Percentiles rank a stretch among this genome's conserved stretches.
Evolutionary conservation across 2,113 vertebrate genomes (phyloP).

Genomic region (Cnemophilus loriae): DNA sequence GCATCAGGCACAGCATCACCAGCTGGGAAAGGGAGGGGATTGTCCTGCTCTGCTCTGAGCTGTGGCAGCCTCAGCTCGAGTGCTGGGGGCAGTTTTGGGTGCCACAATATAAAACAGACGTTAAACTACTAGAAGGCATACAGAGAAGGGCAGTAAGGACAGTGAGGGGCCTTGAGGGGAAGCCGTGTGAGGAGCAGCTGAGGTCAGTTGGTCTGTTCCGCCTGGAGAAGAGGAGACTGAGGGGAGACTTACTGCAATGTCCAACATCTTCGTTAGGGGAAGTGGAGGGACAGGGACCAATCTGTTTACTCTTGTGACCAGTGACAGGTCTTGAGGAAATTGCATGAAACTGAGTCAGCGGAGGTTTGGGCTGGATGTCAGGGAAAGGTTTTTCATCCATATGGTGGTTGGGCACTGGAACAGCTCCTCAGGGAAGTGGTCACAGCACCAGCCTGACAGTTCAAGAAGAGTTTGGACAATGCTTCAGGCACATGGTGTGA

Average conservation of each 20-base stretch:
- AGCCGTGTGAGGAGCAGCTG: accelerated
- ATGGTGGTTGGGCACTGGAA: accelerated
- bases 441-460: neutral
- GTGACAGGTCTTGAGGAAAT: neutral
- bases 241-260: neutral
- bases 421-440: neutral
- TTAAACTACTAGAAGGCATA: neutral
- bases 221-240: neutral
- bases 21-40: accelerated
- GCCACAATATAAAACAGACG: accelerated
- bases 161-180: neutral
- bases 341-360: too few relatives aligned
- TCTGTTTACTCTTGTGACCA: neutral
- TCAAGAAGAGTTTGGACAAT: neutral
- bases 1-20: neutral
- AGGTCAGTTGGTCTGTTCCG: neutral
- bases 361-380: neutral
- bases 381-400: neutral
- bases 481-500: neutral
- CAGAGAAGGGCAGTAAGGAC: accelerated
- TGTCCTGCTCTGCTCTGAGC: neutral
- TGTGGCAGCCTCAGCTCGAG: neutral
- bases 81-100: accelerated
- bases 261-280: neutral
- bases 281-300: neutral